phyloP scores from a whole-genome alignment of 2,113 vertebrate species.

The Sylvicapra grimmia region DNA sequence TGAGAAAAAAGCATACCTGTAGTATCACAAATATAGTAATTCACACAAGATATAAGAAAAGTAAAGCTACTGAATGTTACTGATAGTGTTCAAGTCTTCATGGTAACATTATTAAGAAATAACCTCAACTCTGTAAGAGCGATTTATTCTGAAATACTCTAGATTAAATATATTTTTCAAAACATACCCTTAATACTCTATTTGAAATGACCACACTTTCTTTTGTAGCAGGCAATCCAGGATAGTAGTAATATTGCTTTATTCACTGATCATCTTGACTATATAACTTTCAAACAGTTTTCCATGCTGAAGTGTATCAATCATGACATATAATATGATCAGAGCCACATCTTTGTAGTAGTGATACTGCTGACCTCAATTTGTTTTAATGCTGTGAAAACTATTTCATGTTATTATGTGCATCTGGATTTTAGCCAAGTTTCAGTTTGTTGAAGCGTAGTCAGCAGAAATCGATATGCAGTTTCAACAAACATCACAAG shows the following conservation, averaged over 20 bases:
- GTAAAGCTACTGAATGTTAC: not conserved
- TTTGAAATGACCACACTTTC: not conserved
- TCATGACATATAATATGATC: not conserved
- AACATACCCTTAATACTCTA: not conserved
- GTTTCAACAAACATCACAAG: not conserved
- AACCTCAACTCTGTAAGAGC: not conserved
- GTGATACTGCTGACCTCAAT: not conserved
- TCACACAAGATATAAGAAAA: not conserved
- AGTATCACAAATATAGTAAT: not conserved
- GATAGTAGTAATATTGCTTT: not conserved
- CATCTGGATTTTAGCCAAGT: not conserved
- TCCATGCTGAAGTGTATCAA: not conserved
- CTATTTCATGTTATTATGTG: not conserved
- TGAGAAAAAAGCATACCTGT: constrained; percentile 20
- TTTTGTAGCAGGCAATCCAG: not conserved
- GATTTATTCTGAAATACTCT: not conserved
- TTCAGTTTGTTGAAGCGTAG: not conserved
- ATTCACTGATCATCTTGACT: not conserved
- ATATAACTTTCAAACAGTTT: not conserved
- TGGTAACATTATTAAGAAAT: not conserved
- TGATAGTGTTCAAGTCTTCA: not conserved
- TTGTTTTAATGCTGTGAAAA: not conserved
- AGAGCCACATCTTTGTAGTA: not conserved
- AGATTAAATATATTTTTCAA: constrained; percentile 6
- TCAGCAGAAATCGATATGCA: not conserved